Base-by-base conservation (phyloP, 1,140 invertebrate genomes). In the Holcopasites calliopsidis region DNA sequence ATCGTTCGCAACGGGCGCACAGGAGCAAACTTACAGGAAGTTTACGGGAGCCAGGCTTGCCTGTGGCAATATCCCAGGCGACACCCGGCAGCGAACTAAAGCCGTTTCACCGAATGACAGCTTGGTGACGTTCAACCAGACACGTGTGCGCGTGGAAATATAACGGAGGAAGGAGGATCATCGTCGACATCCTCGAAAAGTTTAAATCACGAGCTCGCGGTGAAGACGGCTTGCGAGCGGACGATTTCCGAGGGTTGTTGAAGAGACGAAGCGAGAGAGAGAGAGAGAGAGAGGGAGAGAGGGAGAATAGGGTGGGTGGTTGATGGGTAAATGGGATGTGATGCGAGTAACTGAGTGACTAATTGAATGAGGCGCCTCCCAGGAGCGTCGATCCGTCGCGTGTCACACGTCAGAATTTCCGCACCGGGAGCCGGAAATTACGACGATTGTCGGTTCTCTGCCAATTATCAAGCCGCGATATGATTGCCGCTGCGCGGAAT, bases 281-380 rank as follows among this genome's bases (percentile, higher is more conserved):
- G 62, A 18, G 38, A 21, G 60, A 55, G 16, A 38, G 16, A 31
- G 40, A 33, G 60, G 28, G 3, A n/a, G 28, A 16, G 40, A 50
- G 21, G 13, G 16, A 50, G 44, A 23, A 16, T 26, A 18, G 18
- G 57, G 73, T 73, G 77, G 78, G 58, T 61, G 77, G 76, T 72
- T 79, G 81, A 83, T 79, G 79, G 84, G 84, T 86, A 89, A 90
- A 91, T 87, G 86, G 82, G 87, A 89, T 88, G 88, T 88, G 89
- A 90, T 88, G 89, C 86, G 86, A 90, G 89, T 90, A 91, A 91
- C 87, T 89, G 88, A 90, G 88, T 90, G 87, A 83, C 84, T 91
- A 91, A 91, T 91, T 91, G 89, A 91, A 91, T 91, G 88, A 91
- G 86, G 85, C 84, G 86, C 88, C 88, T 91, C 90, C 82, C 82